Base-by-base conservation (phyloP, 2,113 vertebrate species). In the Trachemys scripta region DNA sequence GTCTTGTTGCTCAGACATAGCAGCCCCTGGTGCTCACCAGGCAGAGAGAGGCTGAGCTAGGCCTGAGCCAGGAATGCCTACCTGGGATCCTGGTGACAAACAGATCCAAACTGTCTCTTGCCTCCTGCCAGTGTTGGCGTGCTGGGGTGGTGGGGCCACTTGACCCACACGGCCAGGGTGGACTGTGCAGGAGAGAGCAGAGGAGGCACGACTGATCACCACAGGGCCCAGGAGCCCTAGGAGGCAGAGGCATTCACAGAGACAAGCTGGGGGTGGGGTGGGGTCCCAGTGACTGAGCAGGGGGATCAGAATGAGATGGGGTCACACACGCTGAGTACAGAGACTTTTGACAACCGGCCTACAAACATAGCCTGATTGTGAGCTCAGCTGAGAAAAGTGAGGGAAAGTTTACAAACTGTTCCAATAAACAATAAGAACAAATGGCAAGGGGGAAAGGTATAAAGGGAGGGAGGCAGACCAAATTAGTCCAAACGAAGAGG, bases 1-100 rank as follows among this genome's bases (percentile, higher is more conserved):
- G 54, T 56, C 56, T 72, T 5, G 2, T 47, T 42, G 24, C 14
- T 1, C 42, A 75, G 51, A 49, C 47, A 65, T 47, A 87, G 65
- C 84, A 93, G 50, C 20, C 50, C 75, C 54, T 31, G 29, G 29
- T 1, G 2, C 22, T 50, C 6, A 75, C 4, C 2, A 11, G 12
- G n/a, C n/a, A 72, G 8, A 17, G 38, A 82, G 69, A 38, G 84
- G 49, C 59, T 17, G 69, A 14, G 17, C 62, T 62, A 81, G 20
- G 45, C 54, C 22, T 45, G 42, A 35, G 42, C 50, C 5, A 2
- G 14, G 7, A 27, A 49, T 56, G 65, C 98, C 96, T 93, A 99
- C 99, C 99, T 99, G 93, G 99, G 99, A 94, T 99, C 99, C 98
- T 99, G 99, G 95, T 99, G 99, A 95, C 99, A 99, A 89, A 99